Percentiles rank a stretch among this genome's conserved stretches.
Conservation (phyloP, 2,888 invertebrate genomes). For the Deilephila porcellus region DNA sequence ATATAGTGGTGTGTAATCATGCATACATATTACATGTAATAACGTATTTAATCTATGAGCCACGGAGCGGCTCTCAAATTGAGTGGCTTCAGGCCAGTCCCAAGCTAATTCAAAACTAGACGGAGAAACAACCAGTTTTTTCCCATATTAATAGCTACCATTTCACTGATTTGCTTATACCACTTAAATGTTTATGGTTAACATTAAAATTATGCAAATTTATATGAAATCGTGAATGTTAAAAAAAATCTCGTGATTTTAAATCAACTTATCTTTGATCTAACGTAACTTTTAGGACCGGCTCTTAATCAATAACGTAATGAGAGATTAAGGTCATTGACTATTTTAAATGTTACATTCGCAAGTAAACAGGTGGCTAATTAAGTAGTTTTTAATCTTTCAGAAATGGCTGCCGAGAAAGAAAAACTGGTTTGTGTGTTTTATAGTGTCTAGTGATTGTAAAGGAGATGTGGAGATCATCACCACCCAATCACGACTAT, state of each 20-base stretch:
- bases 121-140: background rate
- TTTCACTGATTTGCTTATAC: background rate
- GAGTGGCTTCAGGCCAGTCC: background rate
- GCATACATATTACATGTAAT: conserved; percentile 1
- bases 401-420: too few relatives aligned
- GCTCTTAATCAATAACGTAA: background rate
- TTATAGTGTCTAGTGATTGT: too few relatives aligned
- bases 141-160: background rate
- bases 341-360: too few relatives aligned
- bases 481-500: too few relatives aligned
- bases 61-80: too few relatives aligned
- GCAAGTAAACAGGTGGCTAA: too few relatives aligned
- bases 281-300: background rate
- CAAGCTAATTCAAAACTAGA: background rate
- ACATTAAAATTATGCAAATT: background rate
- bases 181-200: background rate
- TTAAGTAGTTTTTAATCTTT: too few relatives aligned
- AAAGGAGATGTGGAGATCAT: too few relatives aligned
- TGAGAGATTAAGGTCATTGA: too few relatives aligned
- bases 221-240: background rate
- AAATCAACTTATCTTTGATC: too few relatives aligned
- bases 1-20: background rate
- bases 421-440: too few relatives aligned
- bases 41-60: too few relatives aligned
- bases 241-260: background rate